Evolutionary conservation across 2,888 invertebrate species (phyloP).

Genomic region (Oligia strigilis): DNA sequence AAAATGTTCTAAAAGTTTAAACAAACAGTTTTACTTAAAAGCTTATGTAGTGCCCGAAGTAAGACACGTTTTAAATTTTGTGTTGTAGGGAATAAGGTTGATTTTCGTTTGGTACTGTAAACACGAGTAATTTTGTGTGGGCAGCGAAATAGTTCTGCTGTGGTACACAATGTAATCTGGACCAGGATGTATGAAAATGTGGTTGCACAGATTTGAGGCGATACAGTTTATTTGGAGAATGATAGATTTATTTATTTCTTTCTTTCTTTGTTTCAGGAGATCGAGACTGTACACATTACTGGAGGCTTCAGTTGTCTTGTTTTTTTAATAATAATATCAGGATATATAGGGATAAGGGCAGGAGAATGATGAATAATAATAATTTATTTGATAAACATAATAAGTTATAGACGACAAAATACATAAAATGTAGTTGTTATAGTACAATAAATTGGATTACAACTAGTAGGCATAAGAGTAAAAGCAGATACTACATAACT

Average conservation of each 20-base stretch:
- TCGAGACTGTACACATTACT: not conserved
- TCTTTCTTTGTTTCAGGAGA: not conserved
- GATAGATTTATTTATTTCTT: too few species aligned
- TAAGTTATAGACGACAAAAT: too few species aligned
- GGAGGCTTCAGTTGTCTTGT: too few species aligned
- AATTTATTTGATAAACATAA: too few species aligned
- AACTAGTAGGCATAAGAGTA: too few species aligned
- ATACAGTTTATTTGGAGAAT: not conserved
- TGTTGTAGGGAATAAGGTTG: accelerated
- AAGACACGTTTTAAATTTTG: not conserved
- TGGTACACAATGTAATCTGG: slow-evolving; percentile 70
- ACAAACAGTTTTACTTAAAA: slow-evolving; percentile 35
- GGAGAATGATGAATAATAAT: too few species aligned
- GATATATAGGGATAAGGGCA: too few species aligned
- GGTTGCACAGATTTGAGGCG: not conserved
- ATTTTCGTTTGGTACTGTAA: slow-evolving; percentile 6
- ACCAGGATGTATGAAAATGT: slow-evolving; percentile 60
- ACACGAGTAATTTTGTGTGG: slow-evolving; percentile 63
- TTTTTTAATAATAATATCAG: too few species aligned
- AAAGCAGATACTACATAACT: too few species aligned
- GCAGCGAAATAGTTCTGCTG: slow-evolving; percentile 69
- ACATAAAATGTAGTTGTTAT: too few species aligned
- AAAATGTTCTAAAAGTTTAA: slow-evolving; percentile 46
- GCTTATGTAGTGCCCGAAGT: not conserved
- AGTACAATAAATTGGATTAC: too few species aligned